phyloP scores from a whole-genome alignment of 2,113 vertebrate species.

The Etia nguti region DNA sequence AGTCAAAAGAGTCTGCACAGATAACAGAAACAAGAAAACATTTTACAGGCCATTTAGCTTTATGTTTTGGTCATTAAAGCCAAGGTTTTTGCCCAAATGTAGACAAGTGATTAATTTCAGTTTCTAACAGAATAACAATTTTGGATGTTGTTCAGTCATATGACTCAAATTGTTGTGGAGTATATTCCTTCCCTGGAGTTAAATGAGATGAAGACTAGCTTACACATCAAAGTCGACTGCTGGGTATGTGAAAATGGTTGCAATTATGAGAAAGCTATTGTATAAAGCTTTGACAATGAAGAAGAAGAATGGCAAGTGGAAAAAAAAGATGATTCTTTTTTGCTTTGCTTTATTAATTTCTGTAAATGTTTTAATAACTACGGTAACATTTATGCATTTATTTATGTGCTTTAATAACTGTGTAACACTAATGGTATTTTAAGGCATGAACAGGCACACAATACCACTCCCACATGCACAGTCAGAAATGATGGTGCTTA shows the following conservation, averaged over 20 bases:
- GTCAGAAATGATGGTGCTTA: background rate
- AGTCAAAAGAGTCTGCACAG: background rate
- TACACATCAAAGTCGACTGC: background rate
- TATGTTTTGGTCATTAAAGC: background rate
- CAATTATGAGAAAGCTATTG: background rate
- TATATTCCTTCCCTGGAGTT: background rate
- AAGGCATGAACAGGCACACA: background rate
- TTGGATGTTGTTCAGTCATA: background rate
- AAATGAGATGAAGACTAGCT: background rate
- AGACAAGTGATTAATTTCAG: background rate
- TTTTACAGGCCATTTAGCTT: background rate
- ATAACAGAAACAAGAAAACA: background rate
- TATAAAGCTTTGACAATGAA: background rate
- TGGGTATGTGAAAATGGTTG: background rate
- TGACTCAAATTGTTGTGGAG: background rate
- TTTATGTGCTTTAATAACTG: background rate
- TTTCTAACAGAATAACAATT: background rate
- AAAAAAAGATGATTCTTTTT: accelerated
- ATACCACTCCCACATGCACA: background rate
- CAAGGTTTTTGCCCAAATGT: background rate
- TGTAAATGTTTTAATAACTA: background rate
- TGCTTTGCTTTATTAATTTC: background rate
- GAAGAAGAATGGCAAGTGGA: background rate
- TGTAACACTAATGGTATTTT: background rate
- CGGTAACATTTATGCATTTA: background rate